A percentile compares a stretch with the other conserved stretches of the same genome.
phyloP scores from a whole-genome alignment of 2,113 vertebrate species.

The Sorex fumeus region DNA sequence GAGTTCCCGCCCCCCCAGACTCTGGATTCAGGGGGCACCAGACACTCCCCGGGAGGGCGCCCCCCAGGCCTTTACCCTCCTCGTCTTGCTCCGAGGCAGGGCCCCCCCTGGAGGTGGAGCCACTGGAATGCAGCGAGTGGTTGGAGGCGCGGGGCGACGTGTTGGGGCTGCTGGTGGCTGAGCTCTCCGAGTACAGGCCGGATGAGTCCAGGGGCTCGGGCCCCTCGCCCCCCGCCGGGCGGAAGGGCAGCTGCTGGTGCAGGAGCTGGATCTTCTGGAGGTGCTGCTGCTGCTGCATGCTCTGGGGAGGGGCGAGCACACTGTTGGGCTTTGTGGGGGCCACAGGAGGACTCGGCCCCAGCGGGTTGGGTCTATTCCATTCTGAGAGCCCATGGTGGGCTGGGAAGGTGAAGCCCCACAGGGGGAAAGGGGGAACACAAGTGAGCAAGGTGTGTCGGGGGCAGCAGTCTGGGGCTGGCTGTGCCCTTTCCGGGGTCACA shows the following conservation, averaged over 20 bases:
- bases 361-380: no score
- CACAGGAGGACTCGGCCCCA: no score
- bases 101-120: constrained; percentile 91
- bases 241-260: constrained; percentile 94
- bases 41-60: no score
- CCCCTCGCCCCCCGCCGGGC: constrained; percentile 86
- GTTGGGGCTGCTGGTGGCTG: constrained; percentile 94
- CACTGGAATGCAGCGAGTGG: constrained; percentile 92
- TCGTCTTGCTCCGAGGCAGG: constrained; percentile 94
- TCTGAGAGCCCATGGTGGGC: not conserved
- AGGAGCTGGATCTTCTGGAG: constrained; percentile 95
- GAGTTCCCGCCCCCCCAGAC: not conserved
- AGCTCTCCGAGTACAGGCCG: constrained; percentile 91
- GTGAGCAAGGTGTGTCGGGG: fast-evolving
- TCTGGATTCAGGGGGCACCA: not conserved
- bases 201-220: constrained; percentile 91
- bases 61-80: constrained; percentile 86
- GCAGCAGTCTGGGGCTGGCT: not conserved
- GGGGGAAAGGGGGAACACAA: not conserved
- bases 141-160: constrained; percentile 95
- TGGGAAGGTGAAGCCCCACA: not conserved
- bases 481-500: no score
- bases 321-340: no score
- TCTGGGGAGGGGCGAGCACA: constrained; percentile 84
- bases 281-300: constrained; percentile 95